Base-by-base conservation (phyloP, 1,140 invertebrate genomes). In the Teleopsis dalmanni region DNA sequence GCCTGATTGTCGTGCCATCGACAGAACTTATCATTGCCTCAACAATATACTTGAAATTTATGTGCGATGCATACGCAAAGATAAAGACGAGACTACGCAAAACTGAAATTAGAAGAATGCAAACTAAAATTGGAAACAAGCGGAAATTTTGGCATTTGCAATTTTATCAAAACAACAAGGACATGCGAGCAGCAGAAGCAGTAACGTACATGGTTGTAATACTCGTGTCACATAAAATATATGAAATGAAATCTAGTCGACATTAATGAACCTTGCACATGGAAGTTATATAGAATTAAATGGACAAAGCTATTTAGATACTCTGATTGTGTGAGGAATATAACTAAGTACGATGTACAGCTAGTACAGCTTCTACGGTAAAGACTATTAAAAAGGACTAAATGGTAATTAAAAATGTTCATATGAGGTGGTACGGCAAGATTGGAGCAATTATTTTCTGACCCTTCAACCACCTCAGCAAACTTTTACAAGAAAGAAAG, bases 381-480 rank as follows among this genome's bases (percentile, higher is more conserved):
- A 43, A 43, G 41, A 31, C 41, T 43, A 43, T 43, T 43, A 43
- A 43, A 43, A 43, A 43, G 41, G 41, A 43, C 41, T 43, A 43
- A 43, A 43, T 43, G 41, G 41, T 27, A 43, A 43, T 43, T 43
- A 43, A 43, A 43, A 31, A 31, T 43, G 26, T 29, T 14, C 6
- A 31, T 23, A 14, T 25, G n/a, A 43, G 27, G 14, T 43, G 7
- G 8, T 25, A 18, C 27, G 19, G 41, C 26, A 43, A 27, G 16
- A 19, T 13, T 18, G 41, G 41, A 29, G 13, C 26, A 43, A 43
- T 43, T 42, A 42, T 27, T 27, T 7, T 23, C 7, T 29, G 22
- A 10, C 25, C 40, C 25, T 27, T 27, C 11, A 8, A 10, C 25
- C 14, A 42, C 25, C 40, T n/a, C n/a, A n/a, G n/a, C n/a, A n/a